Base-by-base conservation (phyloP, 2,888 invertebrate species). In the Drosophila kambysellisi region DNA sequence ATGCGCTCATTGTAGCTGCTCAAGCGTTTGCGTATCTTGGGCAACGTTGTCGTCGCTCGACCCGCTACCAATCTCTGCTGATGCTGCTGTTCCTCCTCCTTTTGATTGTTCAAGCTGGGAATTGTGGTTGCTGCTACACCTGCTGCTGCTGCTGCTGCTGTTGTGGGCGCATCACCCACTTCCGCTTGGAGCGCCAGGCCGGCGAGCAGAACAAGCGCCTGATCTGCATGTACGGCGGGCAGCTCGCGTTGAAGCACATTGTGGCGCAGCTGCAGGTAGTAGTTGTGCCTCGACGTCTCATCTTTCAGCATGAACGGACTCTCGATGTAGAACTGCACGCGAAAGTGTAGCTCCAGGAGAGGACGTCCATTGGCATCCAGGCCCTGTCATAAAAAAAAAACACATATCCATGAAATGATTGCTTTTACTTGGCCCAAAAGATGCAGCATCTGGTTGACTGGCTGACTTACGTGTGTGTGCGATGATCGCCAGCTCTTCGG, bases 401-500 rank as follows among this genome's bases (percentile, higher is more conserved):
- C 7, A 39, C 0, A 15, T n/a, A 46, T 12, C 15, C 6, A 58
- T 41, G 15, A 59, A 17, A 8, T 2, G 5, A 7, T 11, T 4
- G 6, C 11, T 33, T 53, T 37, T 43, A 2, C 30, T 32, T 12
- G 8, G 4, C 0, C 1, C 2, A n/a, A 20, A 9, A 29, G 17
- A 5, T 3, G 0, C 8, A 20, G 4, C 63, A 20, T 3, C 63
- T 25, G 8, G 1, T 4, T 46, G 15, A 2, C 46, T 46, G 46
- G 46, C 46, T 25, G 20, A 95, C 96, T 96, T 94, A 97, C 97
- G 94, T 97, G 97, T 91, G 97, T 97, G 94, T 97, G 97, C 83
- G 98, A 97, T 87, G 97, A 97, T 93, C 98, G 97, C 98, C 98
- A 98, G 94, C 97, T 97, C 94, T 98, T 98, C 92, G 98, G 98